Percentiles rank a stretch among this genome's conserved stretches.
phyloP scores from a whole-genome alignment of 2,797 vertebrate genomes.

The Bradypus variegatus region DNA sequence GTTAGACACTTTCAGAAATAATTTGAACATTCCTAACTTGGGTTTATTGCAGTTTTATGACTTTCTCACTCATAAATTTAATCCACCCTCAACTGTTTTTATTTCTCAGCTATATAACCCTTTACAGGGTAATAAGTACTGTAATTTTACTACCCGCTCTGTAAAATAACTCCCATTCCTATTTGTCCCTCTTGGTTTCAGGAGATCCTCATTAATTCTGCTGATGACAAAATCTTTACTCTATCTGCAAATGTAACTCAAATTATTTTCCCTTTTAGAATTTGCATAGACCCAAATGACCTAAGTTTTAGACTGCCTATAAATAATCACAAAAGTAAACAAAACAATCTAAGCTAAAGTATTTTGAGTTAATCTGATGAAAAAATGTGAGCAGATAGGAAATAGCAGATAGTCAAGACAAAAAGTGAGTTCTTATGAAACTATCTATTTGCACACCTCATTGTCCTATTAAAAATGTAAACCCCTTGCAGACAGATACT shows the following conservation, averaged over 20 bases:
- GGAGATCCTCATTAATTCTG: conserved; percentile 29
- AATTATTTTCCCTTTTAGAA: conserved; percentile 28
- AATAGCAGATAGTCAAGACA: conserved; percentile 14
- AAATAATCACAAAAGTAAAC: conserved; percentile 11
- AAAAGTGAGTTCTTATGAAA: neutral
- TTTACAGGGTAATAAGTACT: conserved; percentile 52
- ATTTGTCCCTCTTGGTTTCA: conserved; percentile 46
- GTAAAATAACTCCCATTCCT: conserved; percentile 40
- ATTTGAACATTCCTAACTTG: conserved; percentile 15
- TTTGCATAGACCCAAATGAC: conserved; percentile 1
- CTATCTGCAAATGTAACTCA: neutral
- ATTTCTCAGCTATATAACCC: conserved; percentile 52
- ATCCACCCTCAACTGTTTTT: conserved; percentile 53
- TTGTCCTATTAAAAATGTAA: neutral
- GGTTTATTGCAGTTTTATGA: conserved; percentile 46
- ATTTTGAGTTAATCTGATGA: conserved; percentile 13
- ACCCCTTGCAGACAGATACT: neutral
- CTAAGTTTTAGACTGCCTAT: neutral
- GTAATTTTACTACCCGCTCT: conserved; percentile 44
- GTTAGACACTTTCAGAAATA: conserved; percentile 31
- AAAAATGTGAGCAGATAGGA: neutral
- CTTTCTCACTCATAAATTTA: conserved; percentile 59
- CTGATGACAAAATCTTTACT: conserved; percentile 19
- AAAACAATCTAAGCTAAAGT: conserved; percentile 3
- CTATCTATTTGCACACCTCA: neutral